Base-by-base conservation (phyloP, 2,888 invertebrate species). In the Elmis aenea region DNA sequence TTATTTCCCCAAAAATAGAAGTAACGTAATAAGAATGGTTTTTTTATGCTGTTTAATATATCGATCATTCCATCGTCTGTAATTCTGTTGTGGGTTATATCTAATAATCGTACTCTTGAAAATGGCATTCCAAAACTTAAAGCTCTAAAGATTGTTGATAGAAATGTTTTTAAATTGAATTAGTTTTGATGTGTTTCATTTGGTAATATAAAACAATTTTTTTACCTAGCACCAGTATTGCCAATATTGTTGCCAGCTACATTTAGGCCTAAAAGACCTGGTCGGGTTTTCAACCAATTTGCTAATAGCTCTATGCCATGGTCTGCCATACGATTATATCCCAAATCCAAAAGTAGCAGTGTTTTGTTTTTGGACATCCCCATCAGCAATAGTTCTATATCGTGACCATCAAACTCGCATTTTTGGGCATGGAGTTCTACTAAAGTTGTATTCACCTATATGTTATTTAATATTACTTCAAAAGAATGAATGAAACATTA, bases 401-500 rank as follows among this genome's bases (percentile, higher is more conserved):
- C 79, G 37, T 79, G 79, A 0, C 75, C 73, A 8, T 71, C 69
- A 18, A 81, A 73, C 52, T 72, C 66, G 45, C 74, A 76, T 50
- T 80, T 81, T 54, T 77, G 77, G 13, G 76, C 58, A 60, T 77
- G 74, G 6, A 81, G 53, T 48, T 77, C 77, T 0, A 69, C 62
- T 16, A 81, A 62, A 2, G 62, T 64, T 5, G 33, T 46, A 48
- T 71, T 72, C 10, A 57, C 36, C 70, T 71, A 37, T 40, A 45
- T 16, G 5, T 6, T 5, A 15, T 6, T 5, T 16, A 3, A 5
- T 13, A 30, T 30, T 10, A 30, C 13, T 10, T 2, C 5, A 16
- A 3, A 16, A 3, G 11, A n/a, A 13, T 6, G 9, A 14, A n/a
- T 5, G 10, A 13, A 28, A 28, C 15, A 28, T 18, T 2, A 18